A percentile compares a stretch with the other conserved stretches of the same genome.
phyloP scores from a whole-genome alignment of 2,888 invertebrate genomes.

The Caenorhabditis parvicauda region DNA sequence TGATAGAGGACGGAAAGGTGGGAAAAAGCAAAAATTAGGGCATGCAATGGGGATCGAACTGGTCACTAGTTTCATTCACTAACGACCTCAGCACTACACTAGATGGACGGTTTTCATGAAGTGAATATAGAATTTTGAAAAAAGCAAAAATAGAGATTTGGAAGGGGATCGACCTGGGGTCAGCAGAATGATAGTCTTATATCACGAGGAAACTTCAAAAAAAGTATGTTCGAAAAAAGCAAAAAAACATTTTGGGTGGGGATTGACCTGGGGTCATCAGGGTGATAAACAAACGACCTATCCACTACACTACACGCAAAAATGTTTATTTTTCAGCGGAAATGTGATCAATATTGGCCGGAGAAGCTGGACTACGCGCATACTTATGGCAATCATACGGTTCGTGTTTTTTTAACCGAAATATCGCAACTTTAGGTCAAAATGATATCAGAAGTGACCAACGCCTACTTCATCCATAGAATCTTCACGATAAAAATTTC shows the following conservation, averaged over 20 bases:
- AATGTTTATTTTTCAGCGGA: slow-evolving; percentile 35
- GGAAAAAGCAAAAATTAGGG: not conserved
- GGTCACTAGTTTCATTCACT: too few species aligned
- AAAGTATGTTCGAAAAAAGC: not conserved
- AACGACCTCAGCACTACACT: not conserved
- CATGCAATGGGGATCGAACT: too few species aligned
- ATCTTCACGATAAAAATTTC: slow-evolving; percentile 42
- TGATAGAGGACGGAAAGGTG: slow-evolving; percentile 57
- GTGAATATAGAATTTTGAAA: too few species aligned
- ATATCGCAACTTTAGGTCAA: slow-evolving; percentile 23
- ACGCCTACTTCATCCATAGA: slow-evolving; percentile 51
- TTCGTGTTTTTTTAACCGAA: not conserved
- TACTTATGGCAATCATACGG: slow-evolving; percentile 36
- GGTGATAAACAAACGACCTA: not conserved
- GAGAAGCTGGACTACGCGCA: slow-evolving; percentile 25
- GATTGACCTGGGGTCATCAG: not conserved
- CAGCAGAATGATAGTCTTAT: too few species aligned
- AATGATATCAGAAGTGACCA: slow-evolving; percentile 41
- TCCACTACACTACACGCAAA: not conserved
- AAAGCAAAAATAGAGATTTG: not conserved
- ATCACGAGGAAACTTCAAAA: too few species aligned
- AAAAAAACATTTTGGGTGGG: not conserved
- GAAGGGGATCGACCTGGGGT: too few species aligned
- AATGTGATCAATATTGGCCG: slow-evolving; percentile 62
- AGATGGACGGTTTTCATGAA: too few species aligned